These are phyloP conservation scores for Parambassis ranga DNA, from an alignment of 2,797 vertebrate genomes.

Conservation along the genomic window DNA sequence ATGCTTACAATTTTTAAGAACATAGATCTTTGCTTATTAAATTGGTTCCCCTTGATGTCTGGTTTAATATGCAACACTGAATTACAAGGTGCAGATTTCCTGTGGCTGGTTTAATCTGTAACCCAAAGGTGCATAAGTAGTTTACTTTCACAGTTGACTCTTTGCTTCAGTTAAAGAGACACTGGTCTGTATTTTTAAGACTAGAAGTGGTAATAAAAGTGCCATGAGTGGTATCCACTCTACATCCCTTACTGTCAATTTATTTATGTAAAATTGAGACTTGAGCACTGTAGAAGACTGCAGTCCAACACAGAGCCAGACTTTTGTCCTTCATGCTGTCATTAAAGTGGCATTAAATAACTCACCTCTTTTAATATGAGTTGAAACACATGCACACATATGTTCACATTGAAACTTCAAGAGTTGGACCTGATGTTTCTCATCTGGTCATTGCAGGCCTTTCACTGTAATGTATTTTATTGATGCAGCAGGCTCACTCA, in stretches of 20 bases:
- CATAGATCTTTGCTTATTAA: neutral
- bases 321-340: neutral
- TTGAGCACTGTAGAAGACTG: neutral
- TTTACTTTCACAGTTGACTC: neutral
- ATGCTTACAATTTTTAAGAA: too few species aligned
- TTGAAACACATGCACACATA: neutral
- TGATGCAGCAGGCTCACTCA: conserved; percentile 1
- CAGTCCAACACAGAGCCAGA: neutral
- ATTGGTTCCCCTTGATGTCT: neutral
- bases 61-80: neutral
- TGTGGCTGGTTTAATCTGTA: neutral
- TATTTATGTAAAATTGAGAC: conserved; percentile 3
- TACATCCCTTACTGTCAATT: neutral
- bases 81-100: neutral
- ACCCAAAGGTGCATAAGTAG: neutral
- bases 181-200: conserved; percentile 34
- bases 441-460: conserved; percentile 1
- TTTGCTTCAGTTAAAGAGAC: conserved; percentile 2
- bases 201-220: neutral
- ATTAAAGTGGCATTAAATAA: neutral
- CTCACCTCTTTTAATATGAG: neutral
- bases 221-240: neutral
- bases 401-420: neutral
- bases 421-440: conserved; percentile 8
- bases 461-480: conserved; percentile 12